Base-by-base conservation (phyloP, 2,113 vertebrate genomes). In the Penelope pileata region DNA sequence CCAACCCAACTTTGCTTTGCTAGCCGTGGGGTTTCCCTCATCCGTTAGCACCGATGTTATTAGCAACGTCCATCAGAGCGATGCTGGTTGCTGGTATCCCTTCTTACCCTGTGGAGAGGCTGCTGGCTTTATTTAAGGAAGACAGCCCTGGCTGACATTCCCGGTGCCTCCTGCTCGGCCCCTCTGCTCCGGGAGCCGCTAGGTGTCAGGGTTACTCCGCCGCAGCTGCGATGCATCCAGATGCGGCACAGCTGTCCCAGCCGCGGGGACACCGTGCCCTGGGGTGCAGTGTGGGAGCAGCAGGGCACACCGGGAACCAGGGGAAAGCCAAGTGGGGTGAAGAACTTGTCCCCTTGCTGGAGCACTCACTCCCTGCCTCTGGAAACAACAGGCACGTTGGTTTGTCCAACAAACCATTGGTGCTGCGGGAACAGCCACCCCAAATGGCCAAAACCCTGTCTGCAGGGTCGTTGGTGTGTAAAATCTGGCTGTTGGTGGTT, bases 171-270 rank as follows among this genome's bases (percentile, higher is more conserved):
- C 45, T 60, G 63, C 59, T 19, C 53, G 0, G 79, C 40, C n/a
- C 66, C 23, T 2, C 11, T 94, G 85, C 67, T 91, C 63, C 70
- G 72, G 79, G 29, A 50, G 73, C 92, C 96, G 70, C 90, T 96
- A 96, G 97, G 79, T 94, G 97, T 94, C 96, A 96, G 90, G 73
- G 94, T 97, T 92, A 86, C 93, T 91, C 96, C 0, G 22, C 73
- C 7, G 1, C 51, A 94, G 63, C 56, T 0, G 0, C 18, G 51
- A 5, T 84, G 32, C 16, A 30, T 0, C 66, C 89, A 91, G 82
- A 75, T 90, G 91, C 91, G 83, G 36, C 62, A 86, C 95, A 92
- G 62, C 90, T 96, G 94, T 86, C 36, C 17, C 36, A 30, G 45
- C 63, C 88, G 26, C 29, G 4, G 59, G 48, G n/a, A 60, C 4